These are phyloP conservation scores for Aphidoletes aphidimyza DNA, from an alignment of 2,888 invertebrate species.

Conservation along the genomic window DNA sequence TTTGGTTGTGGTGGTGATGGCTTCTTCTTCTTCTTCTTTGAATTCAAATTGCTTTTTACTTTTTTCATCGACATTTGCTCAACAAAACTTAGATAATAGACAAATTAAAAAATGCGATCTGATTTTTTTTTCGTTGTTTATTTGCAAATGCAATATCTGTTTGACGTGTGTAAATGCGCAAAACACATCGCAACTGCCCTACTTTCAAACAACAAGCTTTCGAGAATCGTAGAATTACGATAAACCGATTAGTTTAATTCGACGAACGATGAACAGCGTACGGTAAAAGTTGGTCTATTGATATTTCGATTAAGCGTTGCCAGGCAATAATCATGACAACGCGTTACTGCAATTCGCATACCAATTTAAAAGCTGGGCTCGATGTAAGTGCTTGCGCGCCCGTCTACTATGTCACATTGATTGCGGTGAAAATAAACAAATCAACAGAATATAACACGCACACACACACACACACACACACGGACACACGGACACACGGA, in stretches of 20 bases:
- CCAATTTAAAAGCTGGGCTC: background rate
- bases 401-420: no score
- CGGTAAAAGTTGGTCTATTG: background rate
- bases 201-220: background rate
- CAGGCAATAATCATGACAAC: background rate
- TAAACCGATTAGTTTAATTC: background rate
- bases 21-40: constrained; percentile 9
- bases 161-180: no score
- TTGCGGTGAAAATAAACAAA: no score
- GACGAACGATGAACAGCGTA: background rate
- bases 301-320: constrained; percentile 26
- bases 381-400: no score
- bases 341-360: background rate
- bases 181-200: no score
- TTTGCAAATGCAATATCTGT: no score
- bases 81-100: no score
- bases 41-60: background rate
- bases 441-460: no score
- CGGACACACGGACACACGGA: no score
- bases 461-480: no score
- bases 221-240: background rate
- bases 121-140: no score
- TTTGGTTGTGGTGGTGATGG: background rate
- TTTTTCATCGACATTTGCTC: constrained; percentile 23
- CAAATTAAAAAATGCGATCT: no score